Percentiles rank a stretch among this genome's conserved stretches.
These are phyloP conservation scores for Alaudala cheleensis DNA, from an alignment of 2,113 vertebrate species.

Conservation along the genomic window DNA sequence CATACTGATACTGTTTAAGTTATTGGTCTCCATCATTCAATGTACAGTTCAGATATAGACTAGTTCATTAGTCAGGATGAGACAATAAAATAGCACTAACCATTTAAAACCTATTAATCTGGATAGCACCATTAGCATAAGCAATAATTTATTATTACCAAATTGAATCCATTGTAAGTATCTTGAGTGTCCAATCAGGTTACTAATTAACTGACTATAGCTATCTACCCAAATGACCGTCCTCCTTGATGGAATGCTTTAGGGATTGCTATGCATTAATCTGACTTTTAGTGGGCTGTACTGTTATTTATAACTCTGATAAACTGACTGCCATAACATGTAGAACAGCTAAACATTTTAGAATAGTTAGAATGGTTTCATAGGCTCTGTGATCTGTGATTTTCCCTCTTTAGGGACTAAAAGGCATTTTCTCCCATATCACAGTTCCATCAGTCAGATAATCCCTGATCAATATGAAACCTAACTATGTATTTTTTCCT, in stretches of 20 bases:
- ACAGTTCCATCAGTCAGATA: not conserved
- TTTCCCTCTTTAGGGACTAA: not conserved
- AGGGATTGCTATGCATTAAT: not conserved
- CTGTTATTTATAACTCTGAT: not conserved
- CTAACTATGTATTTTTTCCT: not conserved
- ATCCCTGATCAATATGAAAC: not conserved
- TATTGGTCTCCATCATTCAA: not conserved
- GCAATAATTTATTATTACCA: constrained; percentile 1
- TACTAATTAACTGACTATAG: constrained; percentile 3
- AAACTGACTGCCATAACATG: not conserved
- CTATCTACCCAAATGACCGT: not conserved
- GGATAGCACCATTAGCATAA: not conserved
- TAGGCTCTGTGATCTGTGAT: not conserved
- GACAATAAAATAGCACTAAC: not conserved
- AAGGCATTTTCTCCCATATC: not conserved
- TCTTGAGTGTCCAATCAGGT: not conserved
- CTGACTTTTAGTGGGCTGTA: not conserved
- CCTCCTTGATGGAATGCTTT: not conserved
- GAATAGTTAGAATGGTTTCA: not conserved
- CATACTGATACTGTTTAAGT: not conserved
- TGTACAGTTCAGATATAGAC: not conserved
- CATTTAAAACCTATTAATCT: constrained; percentile 50
- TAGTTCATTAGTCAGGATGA: not conserved
- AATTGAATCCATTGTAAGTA: constrained; percentile 21
- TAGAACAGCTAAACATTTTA: not conserved